Evolutionary conservation across 2,113 vertebrate genomes (phyloP), one percentile per base, ranked within the genome.

Genomic region (Octodon degus): DNA sequence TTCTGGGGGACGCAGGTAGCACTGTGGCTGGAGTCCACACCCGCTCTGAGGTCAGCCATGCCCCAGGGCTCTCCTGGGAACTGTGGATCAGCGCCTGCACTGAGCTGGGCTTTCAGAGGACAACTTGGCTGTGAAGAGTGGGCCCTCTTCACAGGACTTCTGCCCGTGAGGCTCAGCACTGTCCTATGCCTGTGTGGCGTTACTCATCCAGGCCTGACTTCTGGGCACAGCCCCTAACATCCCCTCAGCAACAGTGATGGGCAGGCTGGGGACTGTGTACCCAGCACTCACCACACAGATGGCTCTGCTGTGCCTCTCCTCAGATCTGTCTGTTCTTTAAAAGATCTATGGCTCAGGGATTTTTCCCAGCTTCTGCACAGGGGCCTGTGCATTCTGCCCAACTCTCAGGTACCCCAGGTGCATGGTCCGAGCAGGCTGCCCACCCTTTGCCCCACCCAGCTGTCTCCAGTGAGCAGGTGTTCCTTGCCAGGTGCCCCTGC

Each of bases 1-100:
- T 62, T 27, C 37, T 1, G 40, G 62, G 50, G 40, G 83, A 7
- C 10, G 32, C 58, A 58, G 85, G 30, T 47, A 74, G 86, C 7
- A 30, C n/a, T 77, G 16, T 2, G 8, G n/a, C 11, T 11, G 0
- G 30, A 70, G 8, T 1, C 37, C 13, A 10, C 4, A 12, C 4
- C 14, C 3, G 24, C 65, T 40, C 60, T 0, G 80, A 62, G 50
- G 16, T 37, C 13, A 2, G 40, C 34, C 58, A 14, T 0, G 12
- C 58, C 30, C 2, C 32, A 68, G 60, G 53, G 27, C 62, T 47
- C 37, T 20, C n/a, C 65, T 65, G 70, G 19, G 58, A 27, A 5
- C 2, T 5, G n/a, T 16, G 13, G 1, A 0, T 63, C 43, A n/a
- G 89, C 1, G 30, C 30, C 53, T 22, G 13, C 3, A 47, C 0